Evolutionary conservation across 2,113 vertebrate species (phyloP).

Genomic region (Scortum barcoo): DNA sequence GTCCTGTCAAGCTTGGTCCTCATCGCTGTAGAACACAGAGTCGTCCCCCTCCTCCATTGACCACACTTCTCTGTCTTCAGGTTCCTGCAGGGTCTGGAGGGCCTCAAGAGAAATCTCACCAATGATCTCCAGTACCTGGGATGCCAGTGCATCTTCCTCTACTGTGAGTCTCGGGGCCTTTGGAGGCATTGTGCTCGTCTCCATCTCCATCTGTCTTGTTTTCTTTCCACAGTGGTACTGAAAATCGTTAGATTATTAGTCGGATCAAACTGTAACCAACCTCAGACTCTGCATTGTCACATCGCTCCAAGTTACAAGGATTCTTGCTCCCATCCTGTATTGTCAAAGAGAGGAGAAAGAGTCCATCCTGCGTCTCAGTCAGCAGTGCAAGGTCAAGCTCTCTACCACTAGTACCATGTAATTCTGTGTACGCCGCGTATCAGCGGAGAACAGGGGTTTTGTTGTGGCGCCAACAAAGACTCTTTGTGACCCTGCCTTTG

Average conservation of each 20-base stretch:
- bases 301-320: slow-evolving; percentile 50
- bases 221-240: background rate
- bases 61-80: slow-evolving; percentile 37
- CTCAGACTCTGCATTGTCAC: background rate
- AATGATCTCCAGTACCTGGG: slow-evolving; percentile 65
- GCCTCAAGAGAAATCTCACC: slow-evolving; percentile 52
- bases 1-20: slow-evolving; percentile 61
- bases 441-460: slow-evolving; percentile 87
- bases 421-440: slow-evolving; percentile 82
- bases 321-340: slow-evolving; percentile 36
- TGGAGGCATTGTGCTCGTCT: slow-evolving; percentile 32
- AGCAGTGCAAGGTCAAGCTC: slow-evolving; percentile 77
- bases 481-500: slow-evolving; percentile 88
- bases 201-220: slow-evolving; percentile 36
- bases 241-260: background rate
- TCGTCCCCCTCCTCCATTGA: slow-evolving; percentile 77
- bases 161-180: slow-evolving; percentile 73
- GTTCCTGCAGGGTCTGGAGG: slow-evolving; percentile 25
- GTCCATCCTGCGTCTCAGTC: slow-evolving; percentile 78
- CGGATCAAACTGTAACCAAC: slow-evolving; percentile 3
- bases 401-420: slow-evolving; percentile 82
- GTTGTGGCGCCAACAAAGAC: slow-evolving; percentile 87
- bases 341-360: slow-evolving; percentile 76
- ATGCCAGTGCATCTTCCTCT: slow-evolving; percentile 73
- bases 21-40: slow-evolving; percentile 81